phyloP scores from a whole-genome alignment of 1,140 invertebrate genomes.

The Drosophila paulistorum region DNA sequence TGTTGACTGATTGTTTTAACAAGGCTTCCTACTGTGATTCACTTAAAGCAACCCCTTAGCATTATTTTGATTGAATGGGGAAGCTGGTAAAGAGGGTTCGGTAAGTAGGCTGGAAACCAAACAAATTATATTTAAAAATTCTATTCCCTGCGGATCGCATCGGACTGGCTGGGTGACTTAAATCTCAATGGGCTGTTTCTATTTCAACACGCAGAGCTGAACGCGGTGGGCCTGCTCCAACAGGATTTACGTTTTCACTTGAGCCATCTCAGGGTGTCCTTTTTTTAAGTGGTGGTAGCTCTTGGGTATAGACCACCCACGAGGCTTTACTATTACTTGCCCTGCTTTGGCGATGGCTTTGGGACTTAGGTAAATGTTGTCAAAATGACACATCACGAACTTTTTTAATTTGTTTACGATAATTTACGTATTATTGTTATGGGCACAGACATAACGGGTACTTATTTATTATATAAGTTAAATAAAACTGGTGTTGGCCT shows the following conservation, averaged over 20 bases:
- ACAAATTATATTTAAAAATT: conserved; percentile 79
- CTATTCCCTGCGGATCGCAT: conserved; percentile 35
- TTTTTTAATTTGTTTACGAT: conserved; percentile 82
- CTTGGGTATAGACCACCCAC: conserved; percentile 59
- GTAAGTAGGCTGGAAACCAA: conserved; percentile 41
- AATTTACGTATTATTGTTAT: conserved; percentile 69
- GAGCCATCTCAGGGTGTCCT: conserved; percentile 30
- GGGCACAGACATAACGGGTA: conserved; percentile 45
- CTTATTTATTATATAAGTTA: conserved; percentile 54
- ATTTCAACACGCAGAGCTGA: conserved; percentile 57
- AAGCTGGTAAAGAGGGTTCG: conserved; percentile 9
- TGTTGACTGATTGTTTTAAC: conserved; percentile 78
- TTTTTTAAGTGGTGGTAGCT: conserved; percentile 30
- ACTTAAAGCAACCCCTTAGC: conserved; percentile 10
- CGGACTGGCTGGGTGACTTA: neutral
- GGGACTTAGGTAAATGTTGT: conserved; percentile 42
- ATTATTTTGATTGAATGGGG: conserved; percentile 50
- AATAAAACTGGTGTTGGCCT: neutral
- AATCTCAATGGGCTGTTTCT: conserved; percentile 62
- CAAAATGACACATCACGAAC: conserved; percentile 78
- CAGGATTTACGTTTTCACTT: conserved; percentile 63
- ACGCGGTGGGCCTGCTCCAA: conserved; percentile 55
- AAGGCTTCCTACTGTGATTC: conserved; percentile 32
- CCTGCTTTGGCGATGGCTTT: neutral
- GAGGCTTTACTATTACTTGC: conserved; percentile 71